Conservation (phyloP, 2,113 vertebrate genomes). For the Periophthalmodon schlosseri region DNA sequence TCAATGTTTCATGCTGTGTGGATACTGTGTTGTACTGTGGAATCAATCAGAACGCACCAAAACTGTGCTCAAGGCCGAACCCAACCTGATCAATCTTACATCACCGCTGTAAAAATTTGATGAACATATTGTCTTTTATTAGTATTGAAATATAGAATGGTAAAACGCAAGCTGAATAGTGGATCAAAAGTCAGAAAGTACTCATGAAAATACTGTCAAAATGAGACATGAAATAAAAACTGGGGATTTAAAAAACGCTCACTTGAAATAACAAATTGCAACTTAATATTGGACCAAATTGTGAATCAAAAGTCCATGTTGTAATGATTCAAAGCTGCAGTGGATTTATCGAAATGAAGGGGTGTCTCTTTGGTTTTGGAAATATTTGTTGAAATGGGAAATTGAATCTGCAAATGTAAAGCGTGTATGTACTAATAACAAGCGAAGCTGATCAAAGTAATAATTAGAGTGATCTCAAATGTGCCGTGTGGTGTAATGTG, state of each 20-base stretch:
- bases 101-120: conserved; percentile 30
- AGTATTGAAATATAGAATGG: conserved; percentile 23
- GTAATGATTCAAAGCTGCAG: conserved; percentile 57
- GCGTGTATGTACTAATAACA: conserved; percentile 11
- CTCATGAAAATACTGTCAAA: not conserved
- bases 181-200: not conserved
- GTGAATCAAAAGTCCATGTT: not conserved
- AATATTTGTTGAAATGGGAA: conserved; percentile 32
- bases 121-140: conserved; percentile 34
- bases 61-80: conserved; percentile 50
- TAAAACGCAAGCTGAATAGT: not conserved
- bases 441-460: conserved; percentile 30
- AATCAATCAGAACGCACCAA: conserved; percentile 61
- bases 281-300: too few relatives aligned
- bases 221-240: too few relatives aligned
- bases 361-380: conserved; percentile 24
- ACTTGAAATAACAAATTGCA: too few relatives aligned
- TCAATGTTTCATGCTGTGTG: conserved; percentile 48
- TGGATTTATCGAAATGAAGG: conserved; percentile 44
- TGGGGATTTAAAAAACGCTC: too few relatives aligned
- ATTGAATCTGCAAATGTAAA: conserved; percentile 23
- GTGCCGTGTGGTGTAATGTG: conserved; percentile 17
- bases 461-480: conserved; percentile 23
- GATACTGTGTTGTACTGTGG: conserved; percentile 40
- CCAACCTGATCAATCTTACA: conserved; percentile 35